Evolutionary conservation across 2,113 vertebrate genomes (phyloP).

Genomic region (Lasiurus borealis): DNA sequence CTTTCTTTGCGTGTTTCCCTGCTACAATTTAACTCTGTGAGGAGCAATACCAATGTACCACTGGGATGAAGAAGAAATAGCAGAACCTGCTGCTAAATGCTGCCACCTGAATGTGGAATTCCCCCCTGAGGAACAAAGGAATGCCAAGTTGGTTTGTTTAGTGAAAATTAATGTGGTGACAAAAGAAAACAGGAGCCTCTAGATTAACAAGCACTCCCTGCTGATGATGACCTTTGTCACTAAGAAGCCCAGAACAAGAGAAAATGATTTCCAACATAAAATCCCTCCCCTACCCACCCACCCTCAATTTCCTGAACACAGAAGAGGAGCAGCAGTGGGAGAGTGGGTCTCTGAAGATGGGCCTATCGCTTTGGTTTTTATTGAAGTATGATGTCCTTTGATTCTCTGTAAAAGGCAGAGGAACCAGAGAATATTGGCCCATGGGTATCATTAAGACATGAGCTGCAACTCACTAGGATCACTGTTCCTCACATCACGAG

Average conservation of each 20-base stretch:
- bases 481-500: neutral
- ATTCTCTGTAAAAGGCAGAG: neutral
- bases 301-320: neutral
- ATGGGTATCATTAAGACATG: neutral
- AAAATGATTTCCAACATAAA: neutral
- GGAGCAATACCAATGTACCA: constrained; percentile 33
- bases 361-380: neutral
- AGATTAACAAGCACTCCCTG: neutral
- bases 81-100: neutral
- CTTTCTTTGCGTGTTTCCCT: neutral
- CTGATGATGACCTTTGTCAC: constrained; percentile 17
- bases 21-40: constrained; percentile 70
- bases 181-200: neutral
- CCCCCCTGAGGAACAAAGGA: neutral
- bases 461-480: neutral
- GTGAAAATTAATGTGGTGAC: neutral
- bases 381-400: neutral
- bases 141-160: neutral
- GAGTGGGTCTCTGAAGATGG: neutral
- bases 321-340: neutral
- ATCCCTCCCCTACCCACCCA: neutral
- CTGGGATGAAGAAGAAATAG: constrained; percentile 38
- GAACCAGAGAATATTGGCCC: neutral
- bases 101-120: neutral
- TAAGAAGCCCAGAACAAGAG: neutral